Base-by-base conservation (phyloP, 37 sponge, comb jelly and placozoan genomes). In the Cladorhizidae sp. region DNA sequence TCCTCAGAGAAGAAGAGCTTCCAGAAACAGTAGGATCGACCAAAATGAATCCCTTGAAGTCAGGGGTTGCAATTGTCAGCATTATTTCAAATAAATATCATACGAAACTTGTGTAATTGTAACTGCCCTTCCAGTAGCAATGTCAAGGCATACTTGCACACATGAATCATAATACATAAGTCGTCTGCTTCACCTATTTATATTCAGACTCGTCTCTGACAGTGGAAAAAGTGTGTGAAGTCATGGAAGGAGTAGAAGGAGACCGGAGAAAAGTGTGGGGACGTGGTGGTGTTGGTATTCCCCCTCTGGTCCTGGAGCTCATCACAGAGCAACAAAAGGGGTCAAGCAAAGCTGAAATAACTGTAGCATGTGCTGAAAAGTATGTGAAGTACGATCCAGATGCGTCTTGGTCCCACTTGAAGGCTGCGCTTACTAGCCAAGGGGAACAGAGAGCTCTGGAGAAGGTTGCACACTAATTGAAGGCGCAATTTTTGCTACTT, bases 241-340 rank as follows among this genome's bases (percentile, higher is more conserved):
- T 65, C 35, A 65, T 65, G 67, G 5, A 65, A 31, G 67, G 11
- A 28, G 32, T 31, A 31, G 35, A 65, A 31, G 67, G 67, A 32
- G 67, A 65, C 36, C 31, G 35, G 67, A 65, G 7, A 31, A 31
- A 65, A 32, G 67, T 65, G 36, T 65, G 67, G 67, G 67, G 67
- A 5, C 67, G 31, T 32, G 31, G 17, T 65, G 67, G 67, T 32
- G 32, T 65, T 3, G 67, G 67, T 31, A 58, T 58, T 26, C 59
- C 59, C 59, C 59, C 59, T 25, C 26, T 65, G 67, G 67, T 33
- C 36, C 17, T 65, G 36, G 31, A 32, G 7, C 17, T 32, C 67
- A 65, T 65, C 35, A 36, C 26, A 65, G 67, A 65, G 36, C 17
- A 65, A 12, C 26, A 15, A 2, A 31, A 65, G 3, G 32, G 17